Percentiles rank a stretch among this genome's conserved stretches.
Evolutionary conservation across 2,797 vertebrate genomes (phyloP).

Genomic region (Leptoclinus maculatus): DNA sequence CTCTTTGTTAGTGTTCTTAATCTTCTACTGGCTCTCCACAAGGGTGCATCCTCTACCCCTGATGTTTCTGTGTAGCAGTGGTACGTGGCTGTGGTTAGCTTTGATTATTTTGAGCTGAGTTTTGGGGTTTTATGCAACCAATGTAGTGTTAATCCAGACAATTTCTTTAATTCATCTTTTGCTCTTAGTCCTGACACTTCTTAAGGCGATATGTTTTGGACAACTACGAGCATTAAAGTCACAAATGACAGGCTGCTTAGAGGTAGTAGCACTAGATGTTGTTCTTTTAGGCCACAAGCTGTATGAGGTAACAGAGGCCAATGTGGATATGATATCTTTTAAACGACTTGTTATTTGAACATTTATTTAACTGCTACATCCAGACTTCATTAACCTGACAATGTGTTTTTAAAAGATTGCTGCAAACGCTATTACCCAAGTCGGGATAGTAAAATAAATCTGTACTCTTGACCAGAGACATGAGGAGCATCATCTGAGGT

Average conservation of each 20-base stretch:
- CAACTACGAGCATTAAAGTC: slow-evolving; percentile 3
- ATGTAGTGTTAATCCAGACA: slow-evolving; percentile 24
- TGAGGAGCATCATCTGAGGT: slow-evolving; percentile 21
- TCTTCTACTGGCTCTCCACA: slow-evolving; percentile 26
- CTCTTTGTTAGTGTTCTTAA: slow-evolving; percentile 10
- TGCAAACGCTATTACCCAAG: slow-evolving; percentile 24
- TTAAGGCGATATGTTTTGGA: slow-evolving; percentile 9
- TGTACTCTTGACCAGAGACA: slow-evolving; percentile 6
- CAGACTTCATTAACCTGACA: slow-evolving; percentile 26
- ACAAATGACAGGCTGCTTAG: slow-evolving; percentile 20
- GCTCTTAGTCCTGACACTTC: background rate
- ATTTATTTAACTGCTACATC: slow-evolving; percentile 13
- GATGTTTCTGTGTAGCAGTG: background rate
- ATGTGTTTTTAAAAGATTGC: slow-evolving; percentile 16
- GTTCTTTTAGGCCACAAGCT: slow-evolving; percentile 11
- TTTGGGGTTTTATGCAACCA: slow-evolving; percentile 20
- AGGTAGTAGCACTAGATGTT: slow-evolving; percentile 31
- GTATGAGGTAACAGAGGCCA: background rate
- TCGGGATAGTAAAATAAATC: slow-evolving; percentile 27
- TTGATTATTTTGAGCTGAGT: background rate
- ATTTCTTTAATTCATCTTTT: slow-evolving; percentile 19
- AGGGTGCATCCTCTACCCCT: slow-evolving; percentile 4
- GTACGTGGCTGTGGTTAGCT: background rate
- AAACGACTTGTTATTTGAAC: slow-evolving; percentile 3
- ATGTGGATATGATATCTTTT: slow-evolving; percentile 7